Conservation (phyloP, 1,140 invertebrate genomes). For the Drosophila sturtevanti region DNA sequence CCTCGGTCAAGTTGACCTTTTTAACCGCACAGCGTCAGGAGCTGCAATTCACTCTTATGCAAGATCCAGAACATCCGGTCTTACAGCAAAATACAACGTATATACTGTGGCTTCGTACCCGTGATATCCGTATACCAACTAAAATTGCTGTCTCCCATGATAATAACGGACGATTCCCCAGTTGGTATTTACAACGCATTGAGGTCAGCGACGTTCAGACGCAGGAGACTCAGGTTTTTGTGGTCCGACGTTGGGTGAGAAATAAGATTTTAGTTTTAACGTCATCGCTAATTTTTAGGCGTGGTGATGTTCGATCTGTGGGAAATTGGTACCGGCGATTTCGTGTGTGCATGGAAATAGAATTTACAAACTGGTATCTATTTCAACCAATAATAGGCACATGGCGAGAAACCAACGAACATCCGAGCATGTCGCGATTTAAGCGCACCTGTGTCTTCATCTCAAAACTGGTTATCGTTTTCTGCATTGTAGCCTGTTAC, state of each 20-base stretch:
- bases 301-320: background rate
- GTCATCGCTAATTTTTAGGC: slow-evolving; percentile 14
- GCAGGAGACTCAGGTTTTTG: slow-evolving; percentile 37
- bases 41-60: slow-evolving; percentile 26
- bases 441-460: slow-evolving; percentile 42
- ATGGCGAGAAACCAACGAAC: slow-evolving; percentile 32
- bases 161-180: slow-evolving; percentile 49
- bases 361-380: slow-evolving; percentile 48
- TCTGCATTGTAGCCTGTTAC: background rate
- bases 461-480: slow-evolving; percentile 21
- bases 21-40: background rate
- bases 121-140: slow-evolving; percentile 51
- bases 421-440: slow-evolving; percentile 30
- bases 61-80: slow-evolving; percentile 37
- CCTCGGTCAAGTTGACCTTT: slow-evolving; percentile 29
- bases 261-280: slow-evolving; percentile 13
- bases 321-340: slow-evolving; percentile 28
- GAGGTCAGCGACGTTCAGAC: slow-evolving; percentile 46
- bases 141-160: slow-evolving; percentile 38
- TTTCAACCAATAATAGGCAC: slow-evolving; percentile 47
- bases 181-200: slow-evolving; percentile 43
- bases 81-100: slow-evolving; percentile 34
- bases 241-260: slow-evolving; percentile 33
- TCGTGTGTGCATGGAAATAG: slow-evolving; percentile 5
- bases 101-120: slow-evolving; percentile 38